Conservation (phyloP, 1,140 invertebrate species). For the fruit fly (Drosophila melanogaster) region Release_6_plus_ISO1_MT NT_037436.4:17435001-17435500, state of each 20-base stretch:
- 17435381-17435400: slow-evolving; percentile 38
- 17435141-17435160: slow-evolving; percentile 75
- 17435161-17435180: slow-evolving; percentile 73
- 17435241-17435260: slow-evolving; percentile 68
- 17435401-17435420: slow-evolving; percentile 57
- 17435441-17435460: slow-evolving; percentile 61
- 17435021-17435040: slow-evolving; percentile 62
- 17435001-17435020: slow-evolving; percentile 55
- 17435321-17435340: slow-evolving; percentile 74
- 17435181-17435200: slow-evolving; percentile 77
- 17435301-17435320: slow-evolving; percentile 76
- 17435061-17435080: slow-evolving; percentile 82
- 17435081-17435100: slow-evolving; percentile 80
- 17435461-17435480: slow-evolving; percentile 49
- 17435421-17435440: slow-evolving; percentile 74
- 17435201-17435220: slow-evolving; percentile 67
- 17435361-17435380: slow-evolving; percentile 60
- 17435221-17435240: slow-evolving; percentile 75
- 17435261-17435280: slow-evolving; percentile 73
- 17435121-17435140: slow-evolving; percentile 76
- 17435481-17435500: slow-evolving; percentile 47
- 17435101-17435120: slow-evolving; percentile 78
- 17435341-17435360: slow-evolving; percentile 78
- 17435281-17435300: slow-evolving; percentile 75
- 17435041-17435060: slow-evolving; percentile 71